Evolutionary conservation across 1,140 invertebrate species (phyloP), one percentile per base, ranked within the genome.

Genomic region (Adelges cooleyi): DNA sequence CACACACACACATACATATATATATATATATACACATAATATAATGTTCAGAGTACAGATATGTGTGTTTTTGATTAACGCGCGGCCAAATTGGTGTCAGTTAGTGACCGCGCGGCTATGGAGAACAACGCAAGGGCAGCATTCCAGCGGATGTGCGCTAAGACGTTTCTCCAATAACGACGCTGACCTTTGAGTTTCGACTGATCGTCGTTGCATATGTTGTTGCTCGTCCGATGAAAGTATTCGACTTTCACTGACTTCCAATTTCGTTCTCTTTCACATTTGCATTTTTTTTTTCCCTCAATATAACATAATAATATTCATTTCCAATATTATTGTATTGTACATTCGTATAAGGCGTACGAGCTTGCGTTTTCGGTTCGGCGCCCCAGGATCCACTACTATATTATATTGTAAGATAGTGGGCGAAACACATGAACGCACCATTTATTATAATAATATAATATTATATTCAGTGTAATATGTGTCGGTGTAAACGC

Each of bases 181-280:
- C 54, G 54, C 44, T 59, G 54, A 59, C 54, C 54, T 59, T 59
- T 59, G 54, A 36, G 52, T 54, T 17, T n/a, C 20, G 36, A 59
- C 54, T 25, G 40, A n/a, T n/a, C n/a, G n/a, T n/a, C n/a, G 54
- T 59, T 27, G 33, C 33, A n/a, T 33, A 11, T 40, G 52, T 38
- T 22, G 27, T 27, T 17, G n/a, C 27, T n/a, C 33, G 18, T 25
- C 22, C 10, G 54, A 59, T 44, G 40, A 44, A 44, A 44, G 38
- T 59, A 40, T 59, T 59, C 54, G 40, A 59, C 54, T 59, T 59
- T 59, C 54, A 59, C 54, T 44, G 36, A 42, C 53, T 42, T 59
- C 54, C 54, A 29, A 42, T 59, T 59, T 59, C 27, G 40, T 59
- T 59, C 54, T 59, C 54, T 59, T 59, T 59, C 54, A 59, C 38